These are phyloP conservation scores for Plectropomus leopardus DNA, from an alignment of 2,113 vertebrate genomes.

Conservation along the genomic window DNA sequence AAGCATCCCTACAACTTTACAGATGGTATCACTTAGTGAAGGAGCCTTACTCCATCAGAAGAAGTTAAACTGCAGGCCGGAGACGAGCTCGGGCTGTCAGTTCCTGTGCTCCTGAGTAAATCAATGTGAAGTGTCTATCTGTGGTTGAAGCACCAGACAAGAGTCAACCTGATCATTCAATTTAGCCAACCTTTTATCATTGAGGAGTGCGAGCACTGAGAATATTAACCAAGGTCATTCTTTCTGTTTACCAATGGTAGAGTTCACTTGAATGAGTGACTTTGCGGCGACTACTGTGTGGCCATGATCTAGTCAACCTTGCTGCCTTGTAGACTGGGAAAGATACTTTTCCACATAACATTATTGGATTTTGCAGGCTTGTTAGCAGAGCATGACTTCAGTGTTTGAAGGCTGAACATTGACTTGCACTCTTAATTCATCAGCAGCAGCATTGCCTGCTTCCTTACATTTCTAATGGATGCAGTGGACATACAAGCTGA, in stretches of 20 bases:
- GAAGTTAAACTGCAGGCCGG: not conserved
- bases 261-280: not conserved
- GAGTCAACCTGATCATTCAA: not conserved
- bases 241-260: not conserved
- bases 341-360: too few species aligned
- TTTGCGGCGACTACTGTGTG: not conserved
- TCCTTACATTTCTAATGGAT: not conserved
- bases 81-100: not conserved
- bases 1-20: not conserved
- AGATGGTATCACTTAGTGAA: constrained; percentile 12
- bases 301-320: too few species aligned
- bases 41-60: not conserved
- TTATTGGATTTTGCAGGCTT: too few species aligned
- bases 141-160: not conserved
- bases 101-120: not conserved
- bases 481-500: not conserved
- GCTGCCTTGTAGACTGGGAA: too few species aligned
- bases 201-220: not conserved
- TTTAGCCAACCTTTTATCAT: not conserved
- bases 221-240: not conserved
- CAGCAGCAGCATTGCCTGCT: too few species aligned
- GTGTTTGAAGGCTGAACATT: not conserved
- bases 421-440: not conserved
- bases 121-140: not conserved
- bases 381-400: not conserved